Percentiles rank a stretch among this genome's conserved stretches.
phyloP scores from a whole-genome alignment of 2,888 invertebrate genomes.

The Drosophila vallismaia region DNA sequence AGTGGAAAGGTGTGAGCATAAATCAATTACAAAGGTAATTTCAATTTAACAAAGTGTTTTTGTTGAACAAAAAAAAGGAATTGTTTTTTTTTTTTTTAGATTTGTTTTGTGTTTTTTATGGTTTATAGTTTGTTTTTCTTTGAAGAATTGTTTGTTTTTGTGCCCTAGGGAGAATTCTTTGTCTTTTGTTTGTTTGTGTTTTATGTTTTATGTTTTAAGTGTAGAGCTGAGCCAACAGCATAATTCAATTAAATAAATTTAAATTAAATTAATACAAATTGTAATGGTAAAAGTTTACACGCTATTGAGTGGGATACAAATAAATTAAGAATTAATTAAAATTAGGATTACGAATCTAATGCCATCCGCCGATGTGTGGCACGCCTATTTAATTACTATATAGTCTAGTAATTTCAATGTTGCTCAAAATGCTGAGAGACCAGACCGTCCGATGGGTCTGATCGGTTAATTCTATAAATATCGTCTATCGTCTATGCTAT shows the following conservation, averaged over 20 bases:
- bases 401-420: conserved; percentile 67
- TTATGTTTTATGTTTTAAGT: conserved; percentile 67
- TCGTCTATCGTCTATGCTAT: conserved; percentile 1
- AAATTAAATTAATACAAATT: conserved; percentile 73
- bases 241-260: conserved; percentile 48
- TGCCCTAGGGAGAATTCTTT: conserved; percentile 82
- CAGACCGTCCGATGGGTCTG: conserved; percentile 11
- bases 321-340: conserved; percentile 55
- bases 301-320: conserved; percentile 47
- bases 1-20: conserved; percentile 32
- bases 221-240: conserved; percentile 26
- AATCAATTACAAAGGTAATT: conserved; percentile 37
- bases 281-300: conserved; percentile 43
- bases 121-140: conserved; percentile 25
- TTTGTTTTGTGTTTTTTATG: neutral
- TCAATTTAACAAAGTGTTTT: conserved; percentile 52
- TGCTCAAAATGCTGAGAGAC: conserved; percentile 70
- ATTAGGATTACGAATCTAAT: conserved; percentile 38
- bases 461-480: conserved; percentile 17
- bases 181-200: conserved; percentile 64
- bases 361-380: conserved; percentile 20
- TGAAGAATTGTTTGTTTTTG: conserved; percentile 62
- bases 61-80: conserved; percentile 69
- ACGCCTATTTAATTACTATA: conserved; percentile 13
- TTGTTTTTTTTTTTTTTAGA: conserved; percentile 39